Evolutionary conservation across 2,113 vertebrate genomes (phyloP), one percentile per base, ranked within the genome.

Genomic region (Grammomys surdaster): DNA sequence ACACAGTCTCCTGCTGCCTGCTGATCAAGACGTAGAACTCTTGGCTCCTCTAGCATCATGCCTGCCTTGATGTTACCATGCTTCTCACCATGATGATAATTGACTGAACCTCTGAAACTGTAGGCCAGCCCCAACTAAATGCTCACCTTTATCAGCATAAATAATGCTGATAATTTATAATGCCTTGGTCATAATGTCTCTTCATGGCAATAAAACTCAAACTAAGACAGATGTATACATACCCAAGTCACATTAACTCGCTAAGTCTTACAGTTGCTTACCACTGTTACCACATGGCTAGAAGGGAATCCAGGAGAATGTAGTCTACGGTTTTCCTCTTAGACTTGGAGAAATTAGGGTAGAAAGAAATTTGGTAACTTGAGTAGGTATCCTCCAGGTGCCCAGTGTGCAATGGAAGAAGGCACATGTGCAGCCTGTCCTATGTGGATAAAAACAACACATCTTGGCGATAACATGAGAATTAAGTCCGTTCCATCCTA

Each of bases 401-500:
- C 56, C 56, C 46, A 80, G 95, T 73, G 82, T 77, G 77, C 28
- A 72, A 73, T 60, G 81, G 76, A 93, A 91, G 70, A 46, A 93
- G 63, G 63, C 90, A 75, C 58, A 20, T n/a, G 22, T 75, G 70
- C 12, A 88, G 28, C 75, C 58, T 84, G 0, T 36, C 65, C 82
- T 89, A 6, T 33, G 13, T 88, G 28, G 82, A 86, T 89, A 93
- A 92, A 96, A 93, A 87, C 72, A 77, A 70, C 67, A 40, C 33
- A 69, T 88, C 48, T 40, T 92, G 56, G 54, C 88, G 43, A 76
- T 88, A 89, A 76, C 51, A 76, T 78, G 69, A 63, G 48, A 89
- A 90, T 60, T 75, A 88, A 94, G 90, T 90, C 63, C 43, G 9
- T 80, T 92, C 63, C 89, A 84, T 82, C 90, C 88, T 85, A 73